Percentiles rank a stretch among this genome's conserved stretches.
Evolutionary conservation across 2,113 vertebrate species (phyloP).

Genomic region (Nycticorax nycticorax): DNA sequence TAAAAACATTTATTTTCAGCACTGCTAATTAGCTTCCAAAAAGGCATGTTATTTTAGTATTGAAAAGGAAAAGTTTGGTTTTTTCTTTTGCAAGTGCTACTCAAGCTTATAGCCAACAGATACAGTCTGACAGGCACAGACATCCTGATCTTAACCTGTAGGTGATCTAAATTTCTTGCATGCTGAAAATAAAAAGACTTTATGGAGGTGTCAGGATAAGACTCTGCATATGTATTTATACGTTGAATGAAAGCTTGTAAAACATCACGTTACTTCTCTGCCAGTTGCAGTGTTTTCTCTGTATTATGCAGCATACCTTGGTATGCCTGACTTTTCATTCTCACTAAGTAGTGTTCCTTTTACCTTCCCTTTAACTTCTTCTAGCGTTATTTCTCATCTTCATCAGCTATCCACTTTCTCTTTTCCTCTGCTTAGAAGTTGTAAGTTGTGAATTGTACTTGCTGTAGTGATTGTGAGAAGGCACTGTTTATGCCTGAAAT

Average conservation of each 20-base stretch:
- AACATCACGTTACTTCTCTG: not conserved
- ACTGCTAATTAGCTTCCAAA: not conserved
- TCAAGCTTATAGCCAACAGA: not conserved
- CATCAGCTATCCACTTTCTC: not conserved
- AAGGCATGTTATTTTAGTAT: not conserved
- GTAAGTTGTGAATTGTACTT: not conserved
- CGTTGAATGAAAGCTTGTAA: not conserved
- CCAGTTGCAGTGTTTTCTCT: not conserved
- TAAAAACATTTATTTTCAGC: not conserved
- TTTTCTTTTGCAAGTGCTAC: not conserved
- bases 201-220: not conserved
- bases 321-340: not conserved
- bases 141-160: not conserved
- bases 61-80: not conserved
- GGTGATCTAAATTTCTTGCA: not conserved
- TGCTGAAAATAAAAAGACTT: not conserved
- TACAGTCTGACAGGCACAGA: not conserved
- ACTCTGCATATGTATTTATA: not conserved
- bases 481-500: not conserved
- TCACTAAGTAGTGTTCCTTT: not conserved
- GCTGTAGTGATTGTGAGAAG: not conserved
- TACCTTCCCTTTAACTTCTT: not conserved
- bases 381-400: not conserved
- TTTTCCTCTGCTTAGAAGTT: not conserved
- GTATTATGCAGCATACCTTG: not conserved